Evolutionary conservation across 1,140 invertebrate species (phyloP).

Genomic region (Pinna nobilis): DNA sequence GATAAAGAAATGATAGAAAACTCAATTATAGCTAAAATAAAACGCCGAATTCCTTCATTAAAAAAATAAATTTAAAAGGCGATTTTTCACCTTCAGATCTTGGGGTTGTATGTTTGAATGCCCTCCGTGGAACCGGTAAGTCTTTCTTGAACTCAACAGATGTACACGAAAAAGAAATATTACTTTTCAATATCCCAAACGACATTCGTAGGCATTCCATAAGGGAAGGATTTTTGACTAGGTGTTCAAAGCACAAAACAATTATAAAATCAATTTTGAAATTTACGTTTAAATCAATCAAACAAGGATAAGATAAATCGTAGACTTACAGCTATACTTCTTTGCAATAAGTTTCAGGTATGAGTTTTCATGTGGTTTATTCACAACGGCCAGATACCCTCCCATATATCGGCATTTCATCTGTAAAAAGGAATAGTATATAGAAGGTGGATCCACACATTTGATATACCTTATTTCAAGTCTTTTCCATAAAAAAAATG

Average conservation of each 20-base stretch:
- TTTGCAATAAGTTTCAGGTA: neutral
- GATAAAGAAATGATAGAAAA: neutral
- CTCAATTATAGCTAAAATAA: neutral
- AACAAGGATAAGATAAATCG: neutral
- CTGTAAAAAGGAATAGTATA: too few species aligned
- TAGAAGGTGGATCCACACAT: too few species aligned
- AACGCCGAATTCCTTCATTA: neutral
- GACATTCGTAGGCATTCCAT: neutral
- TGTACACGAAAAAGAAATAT: neutral
- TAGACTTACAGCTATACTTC: neutral
- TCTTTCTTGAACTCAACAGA: neutral
- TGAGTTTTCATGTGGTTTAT: neutral
- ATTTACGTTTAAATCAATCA: neutral
- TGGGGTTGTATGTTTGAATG: neutral
- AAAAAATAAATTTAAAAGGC: neutral
- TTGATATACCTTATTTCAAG: neutral
- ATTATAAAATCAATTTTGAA: too few species aligned
- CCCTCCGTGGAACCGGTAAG: neutral
- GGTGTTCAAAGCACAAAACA: neutral
- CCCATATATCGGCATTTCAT: neutral
- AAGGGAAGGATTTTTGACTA: neutral
- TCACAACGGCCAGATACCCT: neutral
- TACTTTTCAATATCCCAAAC: neutral
- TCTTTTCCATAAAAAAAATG: neutral
- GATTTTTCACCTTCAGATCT: neutral